These are phyloP conservation scores for Atrichornis clamosus DNA, from an alignment of 2,113 vertebrate genomes.

Conservation along the genomic window DNA sequence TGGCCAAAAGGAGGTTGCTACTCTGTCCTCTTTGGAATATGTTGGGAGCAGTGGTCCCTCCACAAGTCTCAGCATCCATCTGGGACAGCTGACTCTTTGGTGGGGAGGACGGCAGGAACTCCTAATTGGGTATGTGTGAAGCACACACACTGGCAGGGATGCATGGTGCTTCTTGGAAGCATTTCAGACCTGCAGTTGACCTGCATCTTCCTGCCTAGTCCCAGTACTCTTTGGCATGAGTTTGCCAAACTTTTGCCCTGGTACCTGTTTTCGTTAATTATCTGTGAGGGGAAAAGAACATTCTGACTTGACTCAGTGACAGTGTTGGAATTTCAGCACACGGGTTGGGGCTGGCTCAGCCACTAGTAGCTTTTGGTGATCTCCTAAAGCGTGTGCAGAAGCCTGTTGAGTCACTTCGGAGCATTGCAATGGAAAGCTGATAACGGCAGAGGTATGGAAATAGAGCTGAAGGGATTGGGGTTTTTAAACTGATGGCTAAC, in stretches of 20 bases:
- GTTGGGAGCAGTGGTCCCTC: neutral
- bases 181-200: neutral
- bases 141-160: fast-evolving
- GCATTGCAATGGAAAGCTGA: constrained; percentile 34
- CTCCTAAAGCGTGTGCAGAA: constrained; percentile 23
- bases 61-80: neutral
- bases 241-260: neutral
- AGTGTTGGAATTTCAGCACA: neutral
- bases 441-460: neutral
- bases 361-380: neutral
- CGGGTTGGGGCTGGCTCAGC: neutral
- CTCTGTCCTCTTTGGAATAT: neutral
- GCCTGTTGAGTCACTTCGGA: constrained; percentile 28
- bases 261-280: neutral
- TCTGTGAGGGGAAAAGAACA: neutral
- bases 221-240: neutral
- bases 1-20: neutral
- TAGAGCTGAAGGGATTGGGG: constrained; percentile 34
- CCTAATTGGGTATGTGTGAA: neutral
- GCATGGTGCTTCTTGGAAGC: neutral
- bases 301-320: neutral
- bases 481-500: constrained; percentile 46
- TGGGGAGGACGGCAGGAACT: neutral
- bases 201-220: neutral
- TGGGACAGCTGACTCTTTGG: neutral